Conservation (phyloP, 2,113 vertebrate species). For the Axis porcinus region DNA sequence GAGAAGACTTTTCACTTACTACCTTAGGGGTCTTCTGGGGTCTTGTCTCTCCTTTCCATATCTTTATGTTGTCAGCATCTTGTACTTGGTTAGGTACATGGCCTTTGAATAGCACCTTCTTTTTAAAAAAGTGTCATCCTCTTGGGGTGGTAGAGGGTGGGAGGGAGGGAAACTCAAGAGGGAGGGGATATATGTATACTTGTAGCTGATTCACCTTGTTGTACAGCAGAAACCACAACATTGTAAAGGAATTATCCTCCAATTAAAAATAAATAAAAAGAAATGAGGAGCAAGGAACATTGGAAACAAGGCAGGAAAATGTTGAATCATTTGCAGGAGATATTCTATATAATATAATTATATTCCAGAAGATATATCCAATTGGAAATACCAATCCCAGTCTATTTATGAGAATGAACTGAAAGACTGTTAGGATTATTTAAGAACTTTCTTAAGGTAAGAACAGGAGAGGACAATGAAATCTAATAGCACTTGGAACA, state of each 20-base stretch:
- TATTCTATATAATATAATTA: neutral
- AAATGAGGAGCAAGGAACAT: neutral
- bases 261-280: neutral
- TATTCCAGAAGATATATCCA: neutral
- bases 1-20: neutral
- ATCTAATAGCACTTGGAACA: neutral
- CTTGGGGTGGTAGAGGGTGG: neutral
- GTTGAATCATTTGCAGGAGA: neutral
- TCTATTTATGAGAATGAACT: neutral
- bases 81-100: neutral
- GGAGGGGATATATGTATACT: neutral
- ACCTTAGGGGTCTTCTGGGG: neutral
- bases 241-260: neutral
- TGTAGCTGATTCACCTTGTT: neutral
- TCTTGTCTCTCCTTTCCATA: neutral
- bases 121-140: neutral
- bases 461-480: neutral
- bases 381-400: neutral
- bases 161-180: neutral
- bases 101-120: neutral
- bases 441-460: neutral
- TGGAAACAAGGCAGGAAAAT: neutral
- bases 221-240: neutral
- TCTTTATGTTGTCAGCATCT: neutral
- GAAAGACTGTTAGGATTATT: neutral